These are phyloP conservation scores for Plectrocnemia conspersa DNA, from an alignment of 1,140 invertebrate species.

Conservation along the genomic window DNA sequence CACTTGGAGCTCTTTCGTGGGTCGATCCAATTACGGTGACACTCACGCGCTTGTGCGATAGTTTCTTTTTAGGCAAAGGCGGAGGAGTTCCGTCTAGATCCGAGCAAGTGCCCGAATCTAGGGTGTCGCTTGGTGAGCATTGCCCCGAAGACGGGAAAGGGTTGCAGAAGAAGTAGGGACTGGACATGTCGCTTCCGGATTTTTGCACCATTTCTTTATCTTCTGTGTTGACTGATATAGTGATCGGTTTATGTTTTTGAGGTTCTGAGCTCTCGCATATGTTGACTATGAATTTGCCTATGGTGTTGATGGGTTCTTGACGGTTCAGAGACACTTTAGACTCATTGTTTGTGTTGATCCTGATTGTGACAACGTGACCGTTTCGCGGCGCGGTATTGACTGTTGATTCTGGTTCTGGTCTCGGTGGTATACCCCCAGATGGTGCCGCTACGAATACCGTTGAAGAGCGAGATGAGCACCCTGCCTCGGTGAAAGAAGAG, in stretches of 20 bases:
- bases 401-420: conserved; percentile 40
- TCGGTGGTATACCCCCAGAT: conserved; percentile 47
- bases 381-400: conserved; percentile 40
- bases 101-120: conserved; percentile 78
- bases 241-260: conserved; percentile 37
- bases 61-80: conserved; percentile 63
- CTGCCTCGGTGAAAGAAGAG: conserved; percentile 27
- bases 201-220: conserved; percentile 38
- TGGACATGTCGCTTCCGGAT: conserved; percentile 31
- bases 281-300: conserved; percentile 37
- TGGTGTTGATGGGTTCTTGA: conserved; percentile 33
- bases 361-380: conserved; percentile 63
- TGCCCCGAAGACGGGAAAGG: conserved; percentile 64
- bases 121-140: conserved; percentile 68
- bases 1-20: conserved; percentile 49
- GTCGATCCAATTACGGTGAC: conserved; percentile 47
- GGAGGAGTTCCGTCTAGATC: conserved; percentile 72
- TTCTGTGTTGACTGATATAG: conserved; percentile 47
- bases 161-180: conserved; percentile 54
- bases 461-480: conserved; percentile 41
- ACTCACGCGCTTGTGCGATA: conserved; percentile 43
- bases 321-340: conserved; percentile 32
- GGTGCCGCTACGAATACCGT: conserved; percentile 60
- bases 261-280: conserved; percentile 37
- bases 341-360: conserved; percentile 56